phyloP scores from a whole-genome alignment of 2,113 vertebrate species.

The Mesembrinibis cayennensis region DNA sequence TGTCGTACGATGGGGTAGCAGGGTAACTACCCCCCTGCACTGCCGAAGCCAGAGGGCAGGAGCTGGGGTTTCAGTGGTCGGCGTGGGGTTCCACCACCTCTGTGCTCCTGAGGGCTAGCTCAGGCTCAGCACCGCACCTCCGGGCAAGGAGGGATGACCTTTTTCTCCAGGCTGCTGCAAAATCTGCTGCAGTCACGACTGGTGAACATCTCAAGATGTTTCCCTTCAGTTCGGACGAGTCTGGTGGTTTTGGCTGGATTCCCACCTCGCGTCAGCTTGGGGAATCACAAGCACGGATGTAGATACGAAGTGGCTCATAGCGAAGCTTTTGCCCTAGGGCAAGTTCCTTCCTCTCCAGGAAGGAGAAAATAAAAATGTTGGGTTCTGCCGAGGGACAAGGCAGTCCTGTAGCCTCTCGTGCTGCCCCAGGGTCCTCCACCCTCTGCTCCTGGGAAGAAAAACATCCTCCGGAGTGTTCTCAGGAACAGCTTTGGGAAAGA shows the following conservation, averaged over 20 bases:
- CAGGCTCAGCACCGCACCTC: background rate
- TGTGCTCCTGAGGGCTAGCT: background rate
- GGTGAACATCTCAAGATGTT: background rate
- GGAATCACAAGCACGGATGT: background rate
- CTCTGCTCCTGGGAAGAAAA: background rate
- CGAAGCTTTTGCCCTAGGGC: background rate
- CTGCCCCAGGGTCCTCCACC: background rate
- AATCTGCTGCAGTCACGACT: background rate
- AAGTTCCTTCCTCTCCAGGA: background rate
- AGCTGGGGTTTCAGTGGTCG: background rate
- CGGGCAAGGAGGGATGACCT: background rate
- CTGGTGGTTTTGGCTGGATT: background rate
- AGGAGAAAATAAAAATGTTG: background rate
- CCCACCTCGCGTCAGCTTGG: background rate
- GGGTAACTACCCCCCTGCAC: background rate
- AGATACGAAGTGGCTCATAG: background rate
- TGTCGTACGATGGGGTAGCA: background rate
- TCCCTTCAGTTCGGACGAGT: background rate
- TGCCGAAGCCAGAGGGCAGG: background rate
- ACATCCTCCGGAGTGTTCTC: background rate
- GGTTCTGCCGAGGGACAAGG: background rate
- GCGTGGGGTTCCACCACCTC: background rate
- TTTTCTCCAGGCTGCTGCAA: background rate
- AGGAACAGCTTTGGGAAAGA: background rate
- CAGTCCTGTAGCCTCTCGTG: rapidly evolving